Conservation (phyloP, 2,888 invertebrate species). For the Meandrusa payeni region DNA sequence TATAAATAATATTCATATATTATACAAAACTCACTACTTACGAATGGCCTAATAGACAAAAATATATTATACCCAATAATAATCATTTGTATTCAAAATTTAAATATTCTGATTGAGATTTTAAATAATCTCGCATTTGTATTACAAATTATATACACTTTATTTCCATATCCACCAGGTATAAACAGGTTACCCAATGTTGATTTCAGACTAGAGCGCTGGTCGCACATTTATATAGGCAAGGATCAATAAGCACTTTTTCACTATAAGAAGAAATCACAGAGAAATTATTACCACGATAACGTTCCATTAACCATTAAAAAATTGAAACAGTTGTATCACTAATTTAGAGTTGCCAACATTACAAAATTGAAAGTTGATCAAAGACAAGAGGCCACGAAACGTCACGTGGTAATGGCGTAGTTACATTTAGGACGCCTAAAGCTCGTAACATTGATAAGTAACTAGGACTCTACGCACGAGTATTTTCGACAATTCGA, state of each 20-base stretch:
- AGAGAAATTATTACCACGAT: conserved; percentile 13
- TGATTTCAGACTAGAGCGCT: conserved; percentile 67
- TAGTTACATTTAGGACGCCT: conserved; percentile 35
- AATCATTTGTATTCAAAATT: conserved; percentile 4
- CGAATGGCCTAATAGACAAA: conserved; percentile 8
- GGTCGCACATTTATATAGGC: conserved; percentile 71
- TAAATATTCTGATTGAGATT: no score
- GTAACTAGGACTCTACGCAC: conserved; percentile 53
- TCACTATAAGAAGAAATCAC: conserved; percentile 22
- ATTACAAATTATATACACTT: conserved; percentile 18
- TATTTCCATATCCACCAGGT: conserved; percentile 7
- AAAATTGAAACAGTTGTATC: conserved; percentile 10
- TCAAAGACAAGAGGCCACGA: no score
- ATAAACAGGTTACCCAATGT: conserved; percentile 6
- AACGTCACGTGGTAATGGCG: conserved; percentile 10
- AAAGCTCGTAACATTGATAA: conserved; percentile 52
- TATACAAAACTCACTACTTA: conserved; percentile 29
- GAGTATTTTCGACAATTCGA: conserved; percentile 55
- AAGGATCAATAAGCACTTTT: conserved; percentile 55
- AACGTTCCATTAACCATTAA: conserved; percentile 8
- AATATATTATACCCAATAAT: conserved; percentile 5
- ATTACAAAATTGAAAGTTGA: no score
- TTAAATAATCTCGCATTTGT: not conserved
- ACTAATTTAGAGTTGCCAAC: not conserved
- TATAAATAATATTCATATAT: conserved; percentile 25